Evolutionary conservation across 1,140 invertebrate species (phyloP), one percentile per base, ranked within the genome.

Genomic region (Drosophila arawakana): DNA sequence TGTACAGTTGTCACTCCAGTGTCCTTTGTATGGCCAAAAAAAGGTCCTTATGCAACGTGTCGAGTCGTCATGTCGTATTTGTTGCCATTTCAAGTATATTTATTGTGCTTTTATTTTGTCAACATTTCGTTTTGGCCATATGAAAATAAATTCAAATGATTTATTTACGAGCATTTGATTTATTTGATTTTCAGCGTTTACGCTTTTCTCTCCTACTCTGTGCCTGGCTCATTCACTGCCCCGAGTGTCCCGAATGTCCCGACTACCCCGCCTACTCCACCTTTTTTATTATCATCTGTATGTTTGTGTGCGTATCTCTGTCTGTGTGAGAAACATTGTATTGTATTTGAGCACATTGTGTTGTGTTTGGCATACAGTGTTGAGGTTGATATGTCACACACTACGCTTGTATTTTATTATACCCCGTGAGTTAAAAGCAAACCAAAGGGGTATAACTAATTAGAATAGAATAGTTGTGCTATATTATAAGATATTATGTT

Each of bases 71-170:
- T 76, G 52, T 74, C 66, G 69, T 34, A 47, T 61, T 70, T 61
- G 59, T 59, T 86, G 75, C 57, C 69, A 63, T 76, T 80, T 89
- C 39, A 52, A 70, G 83, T 89, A 80, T 54, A 54, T 88, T 88
- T 89, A 88, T 86, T 69, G 84, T 84, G 84, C 83, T 84, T 90
- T 89, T 89, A 89, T 89, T 89, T 84, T 89, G 85, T 79, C 75
- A 81, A 79, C 82, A 85, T 85, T 85, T 85, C 82, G 67, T 68
- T 78, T 72, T 68, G 76, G 63, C 49, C 82, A 79, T 90, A 89
- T 90, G 85, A 84, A 89, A 90, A 89, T 90, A 89, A 90, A 89
- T 89, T 89, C 84, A 89, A 89, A 89, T 89, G 84, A 89, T 89
- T 89, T 89, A 89, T 89, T 89, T 90, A 89, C 84, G 84, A 89